Base-by-base conservation (phyloP, 2,888 invertebrate genomes). In the Spicauda simplicius region DNA sequence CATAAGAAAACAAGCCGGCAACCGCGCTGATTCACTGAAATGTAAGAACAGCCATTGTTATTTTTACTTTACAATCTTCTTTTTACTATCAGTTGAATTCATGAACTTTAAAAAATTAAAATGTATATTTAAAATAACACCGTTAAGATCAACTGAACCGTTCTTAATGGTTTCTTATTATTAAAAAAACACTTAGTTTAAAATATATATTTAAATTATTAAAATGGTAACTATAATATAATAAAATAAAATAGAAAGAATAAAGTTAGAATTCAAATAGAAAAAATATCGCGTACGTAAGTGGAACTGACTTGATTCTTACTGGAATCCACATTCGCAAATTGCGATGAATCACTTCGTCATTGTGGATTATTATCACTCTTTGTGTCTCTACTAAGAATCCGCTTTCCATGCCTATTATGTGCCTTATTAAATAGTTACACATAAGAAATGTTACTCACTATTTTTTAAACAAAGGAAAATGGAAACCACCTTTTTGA, bases 271-370 rank as follows among this genome's bases (percentile, higher is more conserved):
- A 16, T 5, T 16, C 1, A 4, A 48, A 48, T 1, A 5, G 0
- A 48, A 16, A 48, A 16, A 16, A 48, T 16, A 48, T 16, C 5
- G n/a, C 59, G 69, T 25, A 10, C 20, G 56, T 54, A 69, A 74
- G 71, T 70, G 56, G 72, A 72, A 64, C n/a, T 45, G 12, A 65
- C 54, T 57, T 16, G 30, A 66, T 63, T 71, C 60, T 71, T 68
- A 63, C 64, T 60, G 72, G 72, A 73, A 71, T 72, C 71, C 73
- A 67, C 69, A 67, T 70, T 69, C 57, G 67, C 61, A 71, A 73
- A 73, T 71, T 69, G 69, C 64, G 54, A 70, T 74, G 76, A 75
- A 72, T 73, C 74, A 76, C 74, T 73, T 70, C 68, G 60, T 69
- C 59, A 68, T 72, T 72, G 63, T 69, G 52, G 68, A 72, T 72